Evolutionary conservation across 2,113 vertebrate genomes (phyloP), one percentile per base, ranked within the genome.

Genomic region (Oryzias woworae): DNA sequence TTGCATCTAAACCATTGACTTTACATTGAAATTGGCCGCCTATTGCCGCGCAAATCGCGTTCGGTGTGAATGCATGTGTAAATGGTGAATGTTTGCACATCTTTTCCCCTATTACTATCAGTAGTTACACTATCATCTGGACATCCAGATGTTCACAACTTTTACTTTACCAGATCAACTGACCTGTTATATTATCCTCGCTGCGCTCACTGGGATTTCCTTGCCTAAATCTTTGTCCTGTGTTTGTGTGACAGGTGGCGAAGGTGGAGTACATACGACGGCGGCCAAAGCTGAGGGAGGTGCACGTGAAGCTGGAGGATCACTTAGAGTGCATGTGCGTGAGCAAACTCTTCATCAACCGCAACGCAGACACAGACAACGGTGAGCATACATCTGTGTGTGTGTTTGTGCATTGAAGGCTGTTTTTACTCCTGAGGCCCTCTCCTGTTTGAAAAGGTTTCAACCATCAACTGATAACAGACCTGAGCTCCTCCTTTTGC

Each of bases 251-350:
- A 26, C 90, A 98, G 96, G 96, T 98, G 91, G 96, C 96, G 55
- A 98, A 98, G 91, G 95, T 98, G 82, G 95, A 97, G 85, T 98
- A 98, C 12, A 85, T 98, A 87, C 94, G 95, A 73, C 92, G 94
- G 87, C 95, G 94, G 77, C 94, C 96, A 54, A 96, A 95, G 90
- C 92, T 98, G 87, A 94, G 93, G 91, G 95, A 98, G 91, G 96
- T 98, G 80, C 94, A 95, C 89, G 95, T 98, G 90, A 92, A 84
- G 85, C 91, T 98, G 92, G 96, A 98, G 91, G 96, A 98, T 78
- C 96, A 98, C 86, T 90, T 97, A 90, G 96, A 97, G 82, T 98
- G 96, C 73, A 86, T 91, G 53, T 98, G 96, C 81, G 85, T 90
- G 54, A 91, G 90, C 71, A 90, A 90, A 87, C 91, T 91, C 86